Conservation (phyloP, 2,113 vertebrate species). For the Myocastor coypus region DNA sequence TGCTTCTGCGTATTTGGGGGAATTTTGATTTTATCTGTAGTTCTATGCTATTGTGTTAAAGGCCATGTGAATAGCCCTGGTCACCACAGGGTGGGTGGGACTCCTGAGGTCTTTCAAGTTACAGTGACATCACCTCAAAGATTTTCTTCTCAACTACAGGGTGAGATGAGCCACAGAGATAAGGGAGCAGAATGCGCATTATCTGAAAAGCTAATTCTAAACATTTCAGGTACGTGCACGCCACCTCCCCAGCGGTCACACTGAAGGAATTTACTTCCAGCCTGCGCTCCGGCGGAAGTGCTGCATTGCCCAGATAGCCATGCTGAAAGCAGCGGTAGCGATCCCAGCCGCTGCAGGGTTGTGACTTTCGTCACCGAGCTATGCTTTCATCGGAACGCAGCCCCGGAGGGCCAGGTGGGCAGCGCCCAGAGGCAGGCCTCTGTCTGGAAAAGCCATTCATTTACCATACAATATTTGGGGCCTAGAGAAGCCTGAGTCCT, state of each 20-base stretch:
- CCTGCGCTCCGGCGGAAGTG: background rate
- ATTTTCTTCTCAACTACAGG: background rate
- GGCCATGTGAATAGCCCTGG: background rate
- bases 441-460: background rate
- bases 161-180: background rate
- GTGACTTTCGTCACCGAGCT: background rate
- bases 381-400: background rate
- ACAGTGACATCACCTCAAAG: background rate
- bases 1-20: background rate
- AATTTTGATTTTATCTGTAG: background rate
- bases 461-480: background rate
- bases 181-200: background rate
- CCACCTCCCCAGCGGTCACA: background rate
- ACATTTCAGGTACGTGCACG: background rate
- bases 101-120: background rate
- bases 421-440: background rate
- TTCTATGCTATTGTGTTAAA: background rate
- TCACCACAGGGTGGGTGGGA: background rate
- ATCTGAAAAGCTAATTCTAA: background rate
- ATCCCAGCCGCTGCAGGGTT: background rate
- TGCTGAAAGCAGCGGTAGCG: background rate
- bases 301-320: too few species aligned
- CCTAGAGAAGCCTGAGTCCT: background rate
- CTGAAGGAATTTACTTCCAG: background rate
- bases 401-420: background rate